Percentiles rank a stretch among this genome's conserved stretches.
Evolutionary conservation across 2,888 invertebrate genomes (phyloP).

Genomic region (Platypus cylindrus): DNA sequence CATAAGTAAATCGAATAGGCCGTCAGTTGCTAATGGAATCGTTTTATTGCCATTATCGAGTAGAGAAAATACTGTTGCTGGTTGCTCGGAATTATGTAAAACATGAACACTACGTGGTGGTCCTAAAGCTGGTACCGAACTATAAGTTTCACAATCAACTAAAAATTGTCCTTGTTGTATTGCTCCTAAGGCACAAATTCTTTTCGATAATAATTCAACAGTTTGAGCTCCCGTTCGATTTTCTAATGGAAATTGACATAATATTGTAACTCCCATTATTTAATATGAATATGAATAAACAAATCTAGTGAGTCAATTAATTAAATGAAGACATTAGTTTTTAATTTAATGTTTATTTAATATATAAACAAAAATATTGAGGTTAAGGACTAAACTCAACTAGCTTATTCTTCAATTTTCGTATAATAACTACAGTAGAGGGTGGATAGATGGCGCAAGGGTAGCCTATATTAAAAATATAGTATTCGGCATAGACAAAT

Average conservation of each 20-base stretch:
- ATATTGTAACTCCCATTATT: constrained; percentile 54
- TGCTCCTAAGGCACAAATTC: constrained; percentile 76
- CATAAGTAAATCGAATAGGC: constrained; percentile 81
- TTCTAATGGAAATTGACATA: constrained; percentile 77
- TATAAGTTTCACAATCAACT: constrained; percentile 91
- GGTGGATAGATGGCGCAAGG: too few relatives aligned
- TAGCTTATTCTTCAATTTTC: too few relatives aligned
- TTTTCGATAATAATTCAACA: constrained; percentile 75
- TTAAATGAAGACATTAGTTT: too few relatives aligned
- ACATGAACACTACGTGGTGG: constrained; percentile 76
- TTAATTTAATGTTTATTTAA: too few relatives aligned
- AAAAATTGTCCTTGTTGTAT: constrained; percentile 78
- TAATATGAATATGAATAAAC: too few relatives aligned
- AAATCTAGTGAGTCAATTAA: too few relatives aligned
- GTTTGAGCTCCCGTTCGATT: constrained; percentile 84
- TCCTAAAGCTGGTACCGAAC: constrained; percentile 63
- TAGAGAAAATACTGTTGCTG: constrained; percentile 85
- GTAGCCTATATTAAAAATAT: too few relatives aligned
- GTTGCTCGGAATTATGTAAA: constrained; percentile 92
- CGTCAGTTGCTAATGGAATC: constrained; percentile 80
- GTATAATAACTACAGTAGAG: too few relatives aligned
- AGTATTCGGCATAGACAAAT: too few relatives aligned
- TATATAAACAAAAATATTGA: too few relatives aligned
- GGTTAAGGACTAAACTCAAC: too few relatives aligned
- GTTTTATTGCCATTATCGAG: constrained; percentile 78